Evolutionary conservation across 1,140 invertebrate species (phyloP).

Genomic region (Papilio helenus): DNA sequence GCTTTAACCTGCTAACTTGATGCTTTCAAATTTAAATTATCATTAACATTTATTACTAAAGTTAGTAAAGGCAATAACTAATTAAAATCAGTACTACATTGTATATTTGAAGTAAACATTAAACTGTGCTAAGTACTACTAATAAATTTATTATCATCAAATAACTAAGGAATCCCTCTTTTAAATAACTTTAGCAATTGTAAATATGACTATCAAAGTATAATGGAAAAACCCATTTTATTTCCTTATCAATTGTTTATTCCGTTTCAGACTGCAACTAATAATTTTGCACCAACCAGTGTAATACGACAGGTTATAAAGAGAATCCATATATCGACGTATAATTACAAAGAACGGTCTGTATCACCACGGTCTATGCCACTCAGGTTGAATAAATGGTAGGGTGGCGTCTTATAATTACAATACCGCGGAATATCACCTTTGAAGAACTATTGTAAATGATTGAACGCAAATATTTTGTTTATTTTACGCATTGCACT

Average conservation of each 20-base stretch:
- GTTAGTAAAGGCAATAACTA: constrained; percentile 24
- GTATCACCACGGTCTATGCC: too few relatives aligned
- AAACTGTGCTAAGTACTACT: too few relatives aligned
- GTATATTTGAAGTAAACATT: too few relatives aligned
- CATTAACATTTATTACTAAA: constrained; percentile 53
- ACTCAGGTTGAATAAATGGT: neutral
- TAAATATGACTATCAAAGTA: neutral
- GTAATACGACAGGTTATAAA: constrained; percentile 18
- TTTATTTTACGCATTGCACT: too few relatives aligned
- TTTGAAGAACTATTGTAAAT: neutral
- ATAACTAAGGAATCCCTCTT: too few relatives aligned
- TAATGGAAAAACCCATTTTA: neutral
- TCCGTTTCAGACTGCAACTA: neutral
- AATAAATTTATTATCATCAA: too few relatives aligned
- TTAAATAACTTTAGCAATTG: too few relatives aligned
- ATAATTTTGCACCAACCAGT: constrained; percentile 28
- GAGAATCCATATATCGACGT: neutral
- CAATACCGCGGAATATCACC: neutral
- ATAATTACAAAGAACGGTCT: constrained; percentile 22
- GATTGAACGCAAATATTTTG: too few relatives aligned
- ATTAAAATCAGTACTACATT: constrained; percentile 34
- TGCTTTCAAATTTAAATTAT: constrained; percentile 63
- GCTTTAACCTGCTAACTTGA: constrained; percentile 55
- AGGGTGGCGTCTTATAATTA: constrained; percentile 17
- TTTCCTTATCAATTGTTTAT: neutral